These are phyloP conservation scores for Clarias pachynema DNA, from an alignment of 2,797 vertebrate species.

Conservation along the genomic window DNA sequence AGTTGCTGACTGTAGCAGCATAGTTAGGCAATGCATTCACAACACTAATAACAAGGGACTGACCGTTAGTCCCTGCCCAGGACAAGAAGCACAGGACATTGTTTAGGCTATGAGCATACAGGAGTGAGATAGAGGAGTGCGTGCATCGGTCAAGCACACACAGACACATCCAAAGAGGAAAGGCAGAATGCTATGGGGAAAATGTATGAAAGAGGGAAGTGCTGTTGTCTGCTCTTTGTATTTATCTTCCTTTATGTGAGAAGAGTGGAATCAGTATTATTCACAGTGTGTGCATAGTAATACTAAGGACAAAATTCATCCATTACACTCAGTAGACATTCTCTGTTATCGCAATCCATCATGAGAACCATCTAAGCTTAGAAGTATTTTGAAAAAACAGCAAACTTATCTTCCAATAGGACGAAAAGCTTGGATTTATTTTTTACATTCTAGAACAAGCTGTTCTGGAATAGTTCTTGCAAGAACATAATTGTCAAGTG, in stretches of 20 bases:
- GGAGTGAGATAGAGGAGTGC: constrained; percentile 3
- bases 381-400: background rate
- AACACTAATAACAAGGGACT: constrained; percentile 40
- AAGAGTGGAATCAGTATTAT: constrained; percentile 18
- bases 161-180: constrained; percentile 39
- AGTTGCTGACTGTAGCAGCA: constrained; percentile 54
- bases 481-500: too few relatives aligned
- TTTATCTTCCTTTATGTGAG: constrained; percentile 30
- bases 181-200: constrained; percentile 42
- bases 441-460: too few relatives aligned
- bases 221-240: constrained; percentile 34
- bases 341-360: background rate
- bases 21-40: constrained; percentile 46
- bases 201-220: constrained; percentile 33
- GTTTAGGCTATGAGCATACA: constrained; percentile 39
- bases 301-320: background rate
- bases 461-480: too few relatives aligned
- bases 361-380: background rate
- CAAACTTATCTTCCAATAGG: background rate
- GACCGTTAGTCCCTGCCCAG: constrained; percentile 33
- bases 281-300: background rate
- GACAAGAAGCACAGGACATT: constrained; percentile 25
- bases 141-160: constrained; percentile 2
- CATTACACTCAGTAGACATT: background rate
- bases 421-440: too few relatives aligned